phyloP scores from a whole-genome alignment of 2,797 vertebrate genomes.

The Allochrocebus solatus region DNA sequence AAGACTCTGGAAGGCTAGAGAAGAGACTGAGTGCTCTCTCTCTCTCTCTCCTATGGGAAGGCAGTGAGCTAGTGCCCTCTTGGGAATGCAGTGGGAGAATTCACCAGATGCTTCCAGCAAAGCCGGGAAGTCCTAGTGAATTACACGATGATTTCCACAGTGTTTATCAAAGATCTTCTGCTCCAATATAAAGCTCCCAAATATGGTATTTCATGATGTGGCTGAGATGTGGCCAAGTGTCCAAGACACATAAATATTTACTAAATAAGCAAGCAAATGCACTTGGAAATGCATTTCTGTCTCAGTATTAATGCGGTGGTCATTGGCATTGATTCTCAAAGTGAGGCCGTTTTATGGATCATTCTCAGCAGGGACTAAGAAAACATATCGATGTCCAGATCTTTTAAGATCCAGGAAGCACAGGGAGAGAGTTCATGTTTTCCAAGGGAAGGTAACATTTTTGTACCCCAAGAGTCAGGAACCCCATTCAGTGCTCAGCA shows the following conservation, averaged over 20 bases:
- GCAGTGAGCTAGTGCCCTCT: background rate
- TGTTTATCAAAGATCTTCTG: conserved; percentile 29
- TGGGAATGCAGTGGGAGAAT: background rate
- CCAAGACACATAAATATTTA: conserved; percentile 38
- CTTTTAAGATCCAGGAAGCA: background rate
- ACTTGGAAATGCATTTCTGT: background rate
- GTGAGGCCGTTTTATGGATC: background rate
- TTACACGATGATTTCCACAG: background rate
- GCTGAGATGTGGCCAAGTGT: background rate
- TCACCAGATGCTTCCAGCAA: background rate
- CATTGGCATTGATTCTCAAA: background rate
- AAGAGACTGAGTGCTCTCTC: background rate
- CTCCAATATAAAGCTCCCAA: conserved; percentile 5
- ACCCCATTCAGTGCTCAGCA: background rate
- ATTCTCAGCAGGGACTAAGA: background rate
- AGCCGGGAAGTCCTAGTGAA: background rate
- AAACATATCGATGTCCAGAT: background rate
- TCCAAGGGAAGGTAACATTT: background rate
- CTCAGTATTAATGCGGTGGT: background rate
- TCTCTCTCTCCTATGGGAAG: background rate
- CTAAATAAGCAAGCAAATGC: background rate
- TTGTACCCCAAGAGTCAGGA: background rate
- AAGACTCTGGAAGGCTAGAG: background rate
- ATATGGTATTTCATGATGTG: background rate
- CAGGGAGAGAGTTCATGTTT: background rate